phyloP scores from a whole-genome alignment of 1,140 invertebrate species.

The Diprion similis region DNA sequence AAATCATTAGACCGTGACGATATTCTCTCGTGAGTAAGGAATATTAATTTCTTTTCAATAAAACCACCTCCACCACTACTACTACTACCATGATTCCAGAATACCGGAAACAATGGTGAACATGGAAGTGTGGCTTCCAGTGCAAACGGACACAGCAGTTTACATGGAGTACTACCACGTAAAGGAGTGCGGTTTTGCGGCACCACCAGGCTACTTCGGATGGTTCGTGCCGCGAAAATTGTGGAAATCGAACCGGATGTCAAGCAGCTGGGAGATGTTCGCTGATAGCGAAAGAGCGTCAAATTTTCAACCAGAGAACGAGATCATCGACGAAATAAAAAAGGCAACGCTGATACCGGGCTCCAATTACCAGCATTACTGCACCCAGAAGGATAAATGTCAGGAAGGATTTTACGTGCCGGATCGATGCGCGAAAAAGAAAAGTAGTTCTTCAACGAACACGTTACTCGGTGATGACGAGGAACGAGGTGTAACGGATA shows the following conservation, averaged over 20 bases:
- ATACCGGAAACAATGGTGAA: conserved; percentile 72
- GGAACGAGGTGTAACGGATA: no score
- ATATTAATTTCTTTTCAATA: no score
- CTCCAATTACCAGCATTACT: conserved; percentile 48
- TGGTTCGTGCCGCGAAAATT: conserved; percentile 72
- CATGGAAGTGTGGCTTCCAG: conserved; percentile 73
- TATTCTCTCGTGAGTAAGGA: no score
- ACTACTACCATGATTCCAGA: conserved; percentile 45
- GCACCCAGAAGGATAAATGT: conserved; percentile 59
- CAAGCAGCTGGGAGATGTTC: conserved; percentile 64
- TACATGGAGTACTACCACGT: conserved; percentile 55
- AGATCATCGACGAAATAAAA: conserved; percentile 33
- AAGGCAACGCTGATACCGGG: conserved; percentile 32
- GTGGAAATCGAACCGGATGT: conserved; percentile 32
- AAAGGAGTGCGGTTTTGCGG: conserved; percentile 68
- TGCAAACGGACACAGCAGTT: conserved; percentile 62
- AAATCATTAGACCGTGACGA: no score
- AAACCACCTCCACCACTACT: no score
- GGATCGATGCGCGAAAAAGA: conserved; percentile 55
- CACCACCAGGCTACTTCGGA: conserved; percentile 71
- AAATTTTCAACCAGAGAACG: conserved; percentile 57
- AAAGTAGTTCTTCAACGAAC: conserved; percentile 30
- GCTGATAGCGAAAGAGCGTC: conserved; percentile 49
- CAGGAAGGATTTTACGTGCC: conserved; percentile 67
- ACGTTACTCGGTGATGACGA: conserved; percentile 13